These are phyloP conservation scores for Phthorimaea operculella DNA, from an alignment of 1,140 invertebrate species.

Conservation along the genomic window DNA sequence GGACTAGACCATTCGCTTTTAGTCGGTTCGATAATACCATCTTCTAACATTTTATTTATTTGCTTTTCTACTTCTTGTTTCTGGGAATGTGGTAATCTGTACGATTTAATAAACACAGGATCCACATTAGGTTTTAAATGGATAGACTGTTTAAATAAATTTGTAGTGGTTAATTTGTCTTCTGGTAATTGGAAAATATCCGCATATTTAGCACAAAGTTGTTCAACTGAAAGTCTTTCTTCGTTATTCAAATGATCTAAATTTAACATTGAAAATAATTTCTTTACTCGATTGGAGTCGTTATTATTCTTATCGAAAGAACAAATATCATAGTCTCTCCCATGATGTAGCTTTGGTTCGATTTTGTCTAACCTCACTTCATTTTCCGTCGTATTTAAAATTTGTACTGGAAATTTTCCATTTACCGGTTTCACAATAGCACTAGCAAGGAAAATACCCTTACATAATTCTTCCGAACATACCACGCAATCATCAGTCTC, in stretches of 20 bases:
- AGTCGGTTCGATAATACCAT: conserved; percentile 22
- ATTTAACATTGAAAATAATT: conserved; percentile 17
- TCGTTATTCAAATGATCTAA: conserved; percentile 25
- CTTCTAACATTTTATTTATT: conserved; percentile 14
- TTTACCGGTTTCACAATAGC: conserved; percentile 14
- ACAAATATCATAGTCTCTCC: conserved; percentile 17
- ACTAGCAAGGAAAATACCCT: conserved; percentile 17
- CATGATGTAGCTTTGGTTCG: conserved; percentile 10
- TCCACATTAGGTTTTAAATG: conserved; percentile 17
- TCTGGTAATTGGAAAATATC: conserved; percentile 27
- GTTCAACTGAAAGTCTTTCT: conserved; percentile 22
- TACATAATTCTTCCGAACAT: conserved; percentile 11
- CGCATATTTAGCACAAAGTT: conserved; percentile 29
- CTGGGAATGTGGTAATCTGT: conserved; percentile 25
- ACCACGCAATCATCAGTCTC: conserved; percentile 15
- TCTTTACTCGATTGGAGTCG: conserved; percentile 15
- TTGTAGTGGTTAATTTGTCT: conserved; percentile 23
- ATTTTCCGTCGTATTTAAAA: conserved; percentile 19
- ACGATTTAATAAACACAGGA: conserved; percentile 30
- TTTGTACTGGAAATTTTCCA: conserved; percentile 15
- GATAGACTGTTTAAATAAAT: conserved; percentile 24
- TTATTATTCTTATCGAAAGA: conserved; percentile 10
- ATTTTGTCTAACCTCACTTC: conserved; percentile 12
- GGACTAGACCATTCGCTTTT: conserved; percentile 20
- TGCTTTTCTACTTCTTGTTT: conserved; percentile 17